These are phyloP conservation scores for Scortum barcoo DNA, from an alignment of 2,113 vertebrate species.

Conservation along the genomic window DNA sequence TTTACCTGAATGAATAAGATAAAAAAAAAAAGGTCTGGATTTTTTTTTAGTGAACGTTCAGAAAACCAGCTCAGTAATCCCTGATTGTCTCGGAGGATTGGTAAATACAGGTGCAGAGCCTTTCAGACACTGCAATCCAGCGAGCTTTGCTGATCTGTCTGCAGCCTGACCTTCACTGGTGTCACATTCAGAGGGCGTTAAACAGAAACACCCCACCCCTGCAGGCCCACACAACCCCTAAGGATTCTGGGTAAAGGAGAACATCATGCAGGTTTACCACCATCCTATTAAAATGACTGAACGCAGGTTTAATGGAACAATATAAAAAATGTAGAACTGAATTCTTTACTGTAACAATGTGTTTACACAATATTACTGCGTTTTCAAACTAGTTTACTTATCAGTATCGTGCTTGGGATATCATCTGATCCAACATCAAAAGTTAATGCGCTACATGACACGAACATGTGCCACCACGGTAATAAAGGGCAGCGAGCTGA, in stretches of 20 bases:
- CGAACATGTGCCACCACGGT: constrained; percentile 24
- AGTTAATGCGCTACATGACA: constrained; percentile 21
- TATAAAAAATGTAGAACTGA: not conserved
- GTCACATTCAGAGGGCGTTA: constrained; percentile 75
- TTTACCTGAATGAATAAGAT: constrained; percentile 4
- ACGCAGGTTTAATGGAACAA: not conserved
- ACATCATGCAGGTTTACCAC: constrained; percentile 9
- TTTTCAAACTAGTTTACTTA: constrained; percentile 7
- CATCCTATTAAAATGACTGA: constrained; percentile 12
- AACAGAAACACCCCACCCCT: constrained; percentile 52
- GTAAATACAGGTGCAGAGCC: constrained; percentile 68
- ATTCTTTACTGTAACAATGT: not conserved
- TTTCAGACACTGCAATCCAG: constrained; percentile 67
- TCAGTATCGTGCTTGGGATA: not conserved
- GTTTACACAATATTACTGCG: not conserved
- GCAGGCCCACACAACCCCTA: constrained; percentile 41
- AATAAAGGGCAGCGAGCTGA: constrained; percentile 38
- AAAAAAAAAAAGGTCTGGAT: not conserved
- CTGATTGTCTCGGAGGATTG: constrained; percentile 44
- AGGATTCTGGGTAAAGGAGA: constrained; percentile 39
- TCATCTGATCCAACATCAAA: constrained; percentile 1
- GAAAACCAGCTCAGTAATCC: constrained; percentile 37
- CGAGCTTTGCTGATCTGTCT: constrained; percentile 70
- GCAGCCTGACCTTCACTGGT: constrained; percentile 86
- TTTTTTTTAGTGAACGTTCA: constrained; percentile 18